These are phyloP conservation scores for Trematocara zebra DNA, from an alignment of 2,113 vertebrate species.

Conservation along the genomic window DNA sequence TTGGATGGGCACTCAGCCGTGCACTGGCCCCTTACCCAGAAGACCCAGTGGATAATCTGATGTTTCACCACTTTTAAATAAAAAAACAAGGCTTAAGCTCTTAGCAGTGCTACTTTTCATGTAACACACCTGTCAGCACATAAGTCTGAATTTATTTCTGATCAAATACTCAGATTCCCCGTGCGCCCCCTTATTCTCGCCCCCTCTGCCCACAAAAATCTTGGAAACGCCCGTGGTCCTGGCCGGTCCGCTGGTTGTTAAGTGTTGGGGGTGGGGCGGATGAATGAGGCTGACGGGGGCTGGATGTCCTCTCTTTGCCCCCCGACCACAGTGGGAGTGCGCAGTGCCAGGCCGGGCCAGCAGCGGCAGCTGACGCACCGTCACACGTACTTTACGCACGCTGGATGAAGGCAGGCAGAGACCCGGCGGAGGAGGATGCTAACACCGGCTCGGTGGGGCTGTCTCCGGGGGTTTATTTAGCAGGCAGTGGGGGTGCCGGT, in stretches of 20 bases:
- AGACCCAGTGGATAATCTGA: neutral
- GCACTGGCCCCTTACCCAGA: neutral
- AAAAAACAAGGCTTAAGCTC: neutral
- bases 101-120: neutral
- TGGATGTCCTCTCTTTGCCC: conserved; percentile 1
- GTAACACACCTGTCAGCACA: neutral
- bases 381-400: conserved; percentile 32
- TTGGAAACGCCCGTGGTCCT: neutral
- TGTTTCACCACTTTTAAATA: neutral
- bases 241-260: neutral
- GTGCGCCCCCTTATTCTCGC: neutral
- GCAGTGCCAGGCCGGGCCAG: conserved; percentile 23
- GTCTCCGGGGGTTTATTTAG: neutral
- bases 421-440: conserved; percentile 24
- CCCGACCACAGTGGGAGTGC: neutral
- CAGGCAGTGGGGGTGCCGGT: neutral
- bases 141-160: neutral
- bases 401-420: conserved; percentile 26
- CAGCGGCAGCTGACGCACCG: neutral
- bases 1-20: neutral
- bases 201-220: neutral
- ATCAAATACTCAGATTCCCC: neutral
- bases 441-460: conserved; percentile 24
- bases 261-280: neutral
- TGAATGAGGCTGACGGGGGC: neutral